Conservation (phyloP, 2,888 invertebrate genomes). For the Junonia oenone region DNA sequence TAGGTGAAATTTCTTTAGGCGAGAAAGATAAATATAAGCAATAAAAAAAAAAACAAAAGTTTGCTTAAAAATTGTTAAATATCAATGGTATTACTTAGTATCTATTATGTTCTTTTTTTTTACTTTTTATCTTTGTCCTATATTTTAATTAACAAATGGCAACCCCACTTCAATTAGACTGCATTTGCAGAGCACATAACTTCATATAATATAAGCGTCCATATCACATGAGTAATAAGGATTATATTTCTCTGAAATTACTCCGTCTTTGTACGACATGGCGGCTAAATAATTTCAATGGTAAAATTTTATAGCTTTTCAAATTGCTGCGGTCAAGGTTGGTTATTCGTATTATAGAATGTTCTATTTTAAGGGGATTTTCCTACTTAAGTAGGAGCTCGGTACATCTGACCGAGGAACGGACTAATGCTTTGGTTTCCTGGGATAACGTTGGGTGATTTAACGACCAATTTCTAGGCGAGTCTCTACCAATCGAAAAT, state of each 20-base stretch:
- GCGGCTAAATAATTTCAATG: slow-evolving; percentile 9
- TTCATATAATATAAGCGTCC: not conserved
- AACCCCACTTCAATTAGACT: slow-evolving; percentile 1
- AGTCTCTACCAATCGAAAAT: too few species aligned
- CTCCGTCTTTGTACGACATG: not conserved
- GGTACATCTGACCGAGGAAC: too few species aligned
- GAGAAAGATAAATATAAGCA: too few species aligned
- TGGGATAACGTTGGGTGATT: too few species aligned
- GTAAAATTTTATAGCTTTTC: slow-evolving; percentile 1
- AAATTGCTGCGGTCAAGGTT: slow-evolving; percentile 9
- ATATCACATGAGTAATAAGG: not conserved
- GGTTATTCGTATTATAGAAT: not conserved
- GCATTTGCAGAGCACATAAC: not conserved
- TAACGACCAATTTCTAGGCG: too few species aligned
- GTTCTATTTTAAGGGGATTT: not conserved
- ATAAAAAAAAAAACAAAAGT: too few species aligned
- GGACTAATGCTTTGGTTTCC: too few species aligned
- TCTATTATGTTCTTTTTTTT: not conserved
- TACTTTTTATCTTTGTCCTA: not conserved
- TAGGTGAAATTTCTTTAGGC: too few species aligned
- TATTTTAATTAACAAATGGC: not conserved
- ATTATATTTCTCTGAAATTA: not conserved
- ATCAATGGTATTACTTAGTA: too few species aligned
- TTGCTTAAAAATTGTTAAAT: too few species aligned
- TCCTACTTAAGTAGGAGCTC: too few species aligned